Conservation (phyloP, 2,113 vertebrate genomes). For the Monarcha castaneiventris region DNA sequence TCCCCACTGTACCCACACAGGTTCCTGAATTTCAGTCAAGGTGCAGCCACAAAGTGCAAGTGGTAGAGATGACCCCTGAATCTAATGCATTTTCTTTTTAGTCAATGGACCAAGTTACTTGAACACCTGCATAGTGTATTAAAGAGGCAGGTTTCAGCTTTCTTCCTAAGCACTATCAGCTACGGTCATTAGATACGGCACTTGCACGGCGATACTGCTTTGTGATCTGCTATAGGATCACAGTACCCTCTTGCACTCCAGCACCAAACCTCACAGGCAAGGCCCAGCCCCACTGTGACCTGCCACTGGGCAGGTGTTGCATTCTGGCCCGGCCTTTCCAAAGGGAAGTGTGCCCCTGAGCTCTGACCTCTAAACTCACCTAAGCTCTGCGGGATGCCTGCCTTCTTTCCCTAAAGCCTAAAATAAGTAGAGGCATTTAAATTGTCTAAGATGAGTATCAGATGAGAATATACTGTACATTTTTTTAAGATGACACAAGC, state of each 20-base stretch:
- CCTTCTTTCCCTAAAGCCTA: background rate
- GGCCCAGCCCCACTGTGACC: background rate
- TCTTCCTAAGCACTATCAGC: background rate
- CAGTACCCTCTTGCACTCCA: background rate
- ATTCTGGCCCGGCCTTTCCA: background rate
- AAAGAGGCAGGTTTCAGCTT: background rate
- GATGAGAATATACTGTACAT: background rate
- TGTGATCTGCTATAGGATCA: background rate
- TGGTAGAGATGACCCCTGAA: background rate
- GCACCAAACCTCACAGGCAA: background rate
- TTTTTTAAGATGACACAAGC: background rate
- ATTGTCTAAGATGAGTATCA: background rate
- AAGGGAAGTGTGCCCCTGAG: background rate
- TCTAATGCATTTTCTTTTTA: background rate
- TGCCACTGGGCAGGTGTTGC: background rate
- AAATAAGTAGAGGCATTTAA: background rate
- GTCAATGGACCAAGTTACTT: background rate
- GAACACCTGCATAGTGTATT: background rate
- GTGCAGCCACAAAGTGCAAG: background rate
- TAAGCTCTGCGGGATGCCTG: background rate
- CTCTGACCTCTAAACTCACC: background rate
- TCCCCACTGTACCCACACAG: accelerated
- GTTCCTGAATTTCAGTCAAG: background rate
- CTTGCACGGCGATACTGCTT: background rate
- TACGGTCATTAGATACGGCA: background rate